Conservation (phyloP, 1,140 invertebrate species). For the Rhagoletis zephyria region DNA sequence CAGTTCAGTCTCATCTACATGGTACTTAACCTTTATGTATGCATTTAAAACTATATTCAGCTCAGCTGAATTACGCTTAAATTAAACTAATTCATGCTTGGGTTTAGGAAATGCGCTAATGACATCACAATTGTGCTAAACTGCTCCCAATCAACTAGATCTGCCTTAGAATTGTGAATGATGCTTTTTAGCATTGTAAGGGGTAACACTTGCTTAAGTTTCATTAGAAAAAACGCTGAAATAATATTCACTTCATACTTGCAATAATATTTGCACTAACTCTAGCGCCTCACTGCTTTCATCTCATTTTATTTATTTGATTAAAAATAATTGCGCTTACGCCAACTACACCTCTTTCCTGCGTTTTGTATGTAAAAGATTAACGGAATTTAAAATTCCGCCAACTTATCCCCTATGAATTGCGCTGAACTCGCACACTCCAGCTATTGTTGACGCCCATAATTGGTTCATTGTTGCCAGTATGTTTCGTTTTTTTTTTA, state of each 20-base stretch:
- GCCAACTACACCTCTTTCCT: slow-evolving; percentile 26
- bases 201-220: no score
- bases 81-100: neutral
- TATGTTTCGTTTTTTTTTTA: neutral
- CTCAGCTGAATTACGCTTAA: neutral
- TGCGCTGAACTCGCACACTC: neutral
- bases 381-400: slow-evolving; percentile 13
- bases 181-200: neutral
- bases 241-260: neutral
- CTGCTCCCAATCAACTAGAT: neutral
- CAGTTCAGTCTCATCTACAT: no score
- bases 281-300: neutral
- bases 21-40: neutral
- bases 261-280: neutral
- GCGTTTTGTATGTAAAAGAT: slow-evolving; percentile 1
- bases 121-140: neutral
- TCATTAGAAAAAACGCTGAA: neutral
- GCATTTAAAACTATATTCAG: neutral
- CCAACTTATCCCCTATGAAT: neutral
- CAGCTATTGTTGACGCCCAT: slow-evolving; percentile 18
- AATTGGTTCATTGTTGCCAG: slow-evolving; percentile 15
- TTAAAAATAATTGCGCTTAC: slow-evolving; percentile 34
- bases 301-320: slow-evolving; percentile 6
- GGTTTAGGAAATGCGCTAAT: neutral
- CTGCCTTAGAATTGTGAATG: neutral